Percentiles rank a stretch among this genome's conserved stretches.
These are phyloP conservation scores for Caenorhabditis drosophilae DNA, from an alignment of 2,888 invertebrate species.

Conservation along the genomic window DNA sequence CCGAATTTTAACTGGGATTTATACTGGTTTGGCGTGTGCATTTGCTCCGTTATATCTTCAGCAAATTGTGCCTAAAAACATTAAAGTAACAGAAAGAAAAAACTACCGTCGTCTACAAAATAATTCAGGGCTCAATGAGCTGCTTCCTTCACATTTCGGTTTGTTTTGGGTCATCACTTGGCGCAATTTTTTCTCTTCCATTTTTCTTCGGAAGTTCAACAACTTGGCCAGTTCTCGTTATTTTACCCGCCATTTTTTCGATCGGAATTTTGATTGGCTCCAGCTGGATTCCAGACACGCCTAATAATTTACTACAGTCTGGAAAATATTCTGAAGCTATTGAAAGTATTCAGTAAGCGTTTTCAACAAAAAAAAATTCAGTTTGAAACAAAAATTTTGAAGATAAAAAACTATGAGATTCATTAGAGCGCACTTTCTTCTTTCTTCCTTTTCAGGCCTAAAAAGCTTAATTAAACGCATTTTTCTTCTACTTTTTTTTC, in stretches of 20 bases:
- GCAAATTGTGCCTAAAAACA: slow-evolving; percentile 58
- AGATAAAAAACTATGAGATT: no score
- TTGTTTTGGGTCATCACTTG: slow-evolving; percentile 59
- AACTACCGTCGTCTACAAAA: no score
- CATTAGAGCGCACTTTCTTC: no score
- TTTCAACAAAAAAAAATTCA: no score
- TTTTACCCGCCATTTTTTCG: slow-evolving; percentile 47
- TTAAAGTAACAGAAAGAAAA: no score
- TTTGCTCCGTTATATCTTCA: slow-evolving; percentile 59
- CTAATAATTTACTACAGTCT: slow-evolving; percentile 52
- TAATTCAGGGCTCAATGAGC: slow-evolving; percentile 46
- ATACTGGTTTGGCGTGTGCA: slow-evolving; percentile 57
- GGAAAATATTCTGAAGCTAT: slow-evolving; percentile 49
- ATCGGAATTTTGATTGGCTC: slow-evolving; percentile 28
- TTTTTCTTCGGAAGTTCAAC: slow-evolving; percentile 53
- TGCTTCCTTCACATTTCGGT: slow-evolving; percentile 64
- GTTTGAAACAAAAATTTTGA: no score
- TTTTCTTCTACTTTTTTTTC: no score
- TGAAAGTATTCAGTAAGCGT: slow-evolving; percentile 48
- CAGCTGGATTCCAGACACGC: slow-evolving; percentile 55
- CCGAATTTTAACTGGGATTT: slow-evolving; percentile 41
- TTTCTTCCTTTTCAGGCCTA: no score
- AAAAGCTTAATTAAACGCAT: no score
- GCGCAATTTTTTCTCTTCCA: slow-evolving; percentile 58
- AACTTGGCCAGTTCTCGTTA: slow-evolving; percentile 56